A percentile compares a stretch with the other conserved stretches of the same genome.
Conservation (phyloP, 2,113 vertebrate genomes). For the Calyptomena viridis region DNA sequence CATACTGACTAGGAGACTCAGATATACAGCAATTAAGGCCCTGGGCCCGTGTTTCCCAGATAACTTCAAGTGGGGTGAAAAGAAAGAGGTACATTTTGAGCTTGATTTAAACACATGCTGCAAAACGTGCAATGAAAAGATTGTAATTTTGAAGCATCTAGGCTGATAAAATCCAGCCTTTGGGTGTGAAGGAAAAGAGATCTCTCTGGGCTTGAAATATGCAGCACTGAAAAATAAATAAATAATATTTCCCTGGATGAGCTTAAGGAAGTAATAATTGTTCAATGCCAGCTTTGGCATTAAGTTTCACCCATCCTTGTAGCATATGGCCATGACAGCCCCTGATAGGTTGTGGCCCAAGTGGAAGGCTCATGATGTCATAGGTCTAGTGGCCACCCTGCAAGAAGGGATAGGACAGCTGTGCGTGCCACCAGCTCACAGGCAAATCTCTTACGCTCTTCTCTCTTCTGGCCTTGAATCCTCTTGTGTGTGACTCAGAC, state of each 20-base stretch:
- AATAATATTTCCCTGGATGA: neutral
- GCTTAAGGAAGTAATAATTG: neutral
- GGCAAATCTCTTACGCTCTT: neutral
- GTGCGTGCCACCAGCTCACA: neutral
- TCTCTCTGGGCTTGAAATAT: neutral
- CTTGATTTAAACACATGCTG: neutral
- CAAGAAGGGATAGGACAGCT: neutral
- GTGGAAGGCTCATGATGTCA: neutral
- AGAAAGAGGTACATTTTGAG: neutral
- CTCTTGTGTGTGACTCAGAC: neutral
- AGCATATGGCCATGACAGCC: fast-evolving
- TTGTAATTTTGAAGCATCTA: neutral
- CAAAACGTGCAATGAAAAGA: neutral
- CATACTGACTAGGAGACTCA: neutral
- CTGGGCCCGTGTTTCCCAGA: neutral
- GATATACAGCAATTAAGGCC: neutral
- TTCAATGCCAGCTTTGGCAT: neutral
- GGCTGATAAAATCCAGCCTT: neutral
- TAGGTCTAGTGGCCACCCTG: fast-evolving
- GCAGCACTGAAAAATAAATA: neutral
- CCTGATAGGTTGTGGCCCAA: too few species aligned
- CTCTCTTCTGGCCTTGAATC: neutral
- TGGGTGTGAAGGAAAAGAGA: neutral
- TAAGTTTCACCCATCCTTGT: neutral
- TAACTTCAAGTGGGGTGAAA: neutral